Conservation (phyloP, 2,888 invertebrate species). For the Cataglyphis livida region DNA sequence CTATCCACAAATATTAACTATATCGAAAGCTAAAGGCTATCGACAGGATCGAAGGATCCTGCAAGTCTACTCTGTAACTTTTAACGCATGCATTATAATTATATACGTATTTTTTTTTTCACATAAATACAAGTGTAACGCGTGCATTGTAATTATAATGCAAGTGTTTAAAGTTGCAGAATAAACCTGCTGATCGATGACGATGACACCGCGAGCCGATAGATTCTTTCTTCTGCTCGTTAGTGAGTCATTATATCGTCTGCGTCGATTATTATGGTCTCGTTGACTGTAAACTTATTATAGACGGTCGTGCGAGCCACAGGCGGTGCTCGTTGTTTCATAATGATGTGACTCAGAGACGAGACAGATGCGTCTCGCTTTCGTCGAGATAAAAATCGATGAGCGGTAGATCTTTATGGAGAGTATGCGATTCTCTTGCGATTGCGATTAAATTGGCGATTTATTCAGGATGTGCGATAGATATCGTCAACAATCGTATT, state of each 20-base stretch:
- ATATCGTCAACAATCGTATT: slow-evolving; percentile 23
- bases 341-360: not conserved
- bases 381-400: not conserved
- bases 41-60: not conserved
- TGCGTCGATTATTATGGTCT: not conserved
- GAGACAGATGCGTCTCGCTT: not conserved
- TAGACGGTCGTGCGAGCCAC: slow-evolving; percentile 39
- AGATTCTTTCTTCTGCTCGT: not conserved
- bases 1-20: slow-evolving; percentile 20
- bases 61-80: not conserved
- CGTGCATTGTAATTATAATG: not conserved
- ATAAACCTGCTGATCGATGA: not conserved
- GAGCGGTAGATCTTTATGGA: not conserved
- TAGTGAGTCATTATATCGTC: not conserved
- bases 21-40: slow-evolving; percentile 23
- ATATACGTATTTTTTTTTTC: not conserved
- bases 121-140: not conserved
- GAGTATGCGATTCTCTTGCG: not conserved
- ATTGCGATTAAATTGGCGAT: not conserved
- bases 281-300: slow-evolving; percentile 27
- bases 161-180: not conserved
- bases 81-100: not conserved
- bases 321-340: slow-evolving; percentile 26
- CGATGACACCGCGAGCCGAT: not conserved
- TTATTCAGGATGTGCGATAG: not conserved